These are phyloP conservation scores for Pristis pectinata DNA, from an alignment of 2,797 vertebrate genomes.

Conservation along the genomic window DNA sequence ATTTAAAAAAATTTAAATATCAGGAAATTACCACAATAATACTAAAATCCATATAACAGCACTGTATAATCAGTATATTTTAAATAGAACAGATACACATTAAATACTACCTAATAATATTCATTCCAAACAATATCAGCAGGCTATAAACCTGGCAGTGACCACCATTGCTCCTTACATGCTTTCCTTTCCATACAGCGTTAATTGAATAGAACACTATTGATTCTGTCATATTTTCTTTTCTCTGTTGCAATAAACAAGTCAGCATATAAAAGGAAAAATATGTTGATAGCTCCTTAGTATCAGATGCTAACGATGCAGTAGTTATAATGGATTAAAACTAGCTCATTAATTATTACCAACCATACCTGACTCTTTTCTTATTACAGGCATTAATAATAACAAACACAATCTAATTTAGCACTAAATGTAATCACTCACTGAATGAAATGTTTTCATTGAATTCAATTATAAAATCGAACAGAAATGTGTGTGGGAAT, in stretches of 20 bases:
- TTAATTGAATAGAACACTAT: conserved; percentile 64
- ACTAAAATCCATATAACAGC: neutral
- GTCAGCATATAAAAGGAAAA: conserved; percentile 58
- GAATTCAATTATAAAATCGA: conserved; percentile 51
- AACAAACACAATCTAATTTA: conserved; percentile 68
- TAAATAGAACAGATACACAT: neutral
- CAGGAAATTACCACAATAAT: neutral
- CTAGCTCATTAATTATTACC: conserved; percentile 76
- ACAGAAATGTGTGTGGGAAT: conserved; percentile 40
- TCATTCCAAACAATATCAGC: neutral
- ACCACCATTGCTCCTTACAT: neutral
- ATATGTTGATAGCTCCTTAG: conserved; percentile 49
- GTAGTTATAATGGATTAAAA: conserved; percentile 68
- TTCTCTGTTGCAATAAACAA: conserved; percentile 68
- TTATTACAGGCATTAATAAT: conserved; percentile 74
- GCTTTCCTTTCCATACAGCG: conserved; percentile 54
- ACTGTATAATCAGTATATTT: neutral
- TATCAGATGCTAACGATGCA: conserved; percentile 62
- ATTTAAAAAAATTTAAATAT: neutral
- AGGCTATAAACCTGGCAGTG: neutral
- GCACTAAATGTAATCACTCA: conserved; percentile 70
- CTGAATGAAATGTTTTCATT: conserved; percentile 62
- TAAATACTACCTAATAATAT: conserved; percentile 1
- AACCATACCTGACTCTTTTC: conserved; percentile 65
- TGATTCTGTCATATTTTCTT: conserved; percentile 65